Conservation (phyloP, 2,113 vertebrate species). For the Microcebus tavaratra region DNA sequence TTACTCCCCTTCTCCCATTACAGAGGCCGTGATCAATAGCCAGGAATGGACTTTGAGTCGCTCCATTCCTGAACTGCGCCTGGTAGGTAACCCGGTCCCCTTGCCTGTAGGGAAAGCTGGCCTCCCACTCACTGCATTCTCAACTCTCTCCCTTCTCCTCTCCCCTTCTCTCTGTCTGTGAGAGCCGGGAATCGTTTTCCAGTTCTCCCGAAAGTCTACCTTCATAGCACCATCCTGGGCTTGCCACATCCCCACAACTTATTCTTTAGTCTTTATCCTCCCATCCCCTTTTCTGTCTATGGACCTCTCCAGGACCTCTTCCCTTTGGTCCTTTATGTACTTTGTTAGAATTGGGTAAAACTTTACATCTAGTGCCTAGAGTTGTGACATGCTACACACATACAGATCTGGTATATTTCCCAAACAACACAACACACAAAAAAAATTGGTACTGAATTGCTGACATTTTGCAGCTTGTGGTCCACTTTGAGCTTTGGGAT, state of each 20-base stretch:
- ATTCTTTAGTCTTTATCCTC: neutral
- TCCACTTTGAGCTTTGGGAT: neutral
- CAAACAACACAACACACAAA: neutral
- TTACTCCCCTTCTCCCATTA: conserved; percentile 42
- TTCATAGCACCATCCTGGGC: neutral
- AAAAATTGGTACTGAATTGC: neutral
- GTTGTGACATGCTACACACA: neutral
- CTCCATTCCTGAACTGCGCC: conserved; percentile 92
- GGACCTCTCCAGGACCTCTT: neutral
- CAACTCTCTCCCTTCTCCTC: neutral
- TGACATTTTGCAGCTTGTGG: neutral
- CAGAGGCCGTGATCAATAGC: conserved; percentile 94
- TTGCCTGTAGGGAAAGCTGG: neutral
- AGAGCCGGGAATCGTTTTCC: neutral
- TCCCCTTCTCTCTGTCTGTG: neutral
- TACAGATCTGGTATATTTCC: neutral
- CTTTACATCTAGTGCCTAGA: neutral
- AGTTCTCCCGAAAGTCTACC: neutral
- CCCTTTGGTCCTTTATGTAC: neutral
- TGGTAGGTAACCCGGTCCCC: conserved; percentile 87
- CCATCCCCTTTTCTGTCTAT: neutral
- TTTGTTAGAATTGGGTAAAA: conserved; percentile 1
- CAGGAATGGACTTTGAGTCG: conserved; percentile 96
- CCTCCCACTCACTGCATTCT: neutral
- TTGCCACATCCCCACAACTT: neutral